A percentile compares a stretch with the other conserved stretches of the same genome.
These are phyloP conservation scores for Anolis apletophallus DNA, from an alignment of 2,797 vertebrate genomes.

Conservation along the genomic window DNA sequence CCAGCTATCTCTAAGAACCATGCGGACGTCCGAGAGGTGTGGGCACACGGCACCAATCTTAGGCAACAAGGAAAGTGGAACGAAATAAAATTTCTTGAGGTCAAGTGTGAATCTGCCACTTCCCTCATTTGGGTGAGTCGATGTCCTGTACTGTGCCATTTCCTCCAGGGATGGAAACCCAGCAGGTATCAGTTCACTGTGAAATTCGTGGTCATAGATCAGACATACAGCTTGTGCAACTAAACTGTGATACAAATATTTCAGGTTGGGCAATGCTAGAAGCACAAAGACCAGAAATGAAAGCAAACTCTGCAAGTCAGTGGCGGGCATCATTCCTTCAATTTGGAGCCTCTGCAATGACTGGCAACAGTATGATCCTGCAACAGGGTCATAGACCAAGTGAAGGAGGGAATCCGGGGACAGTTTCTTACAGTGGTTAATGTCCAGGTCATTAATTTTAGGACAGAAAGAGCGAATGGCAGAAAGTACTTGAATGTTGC, in stretches of 20 bases:
- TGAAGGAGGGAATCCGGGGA: constrained; percentile 75
- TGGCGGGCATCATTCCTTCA: constrained; percentile 72
- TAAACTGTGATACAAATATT: constrained; percentile 74
- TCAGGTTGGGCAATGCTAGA: constrained; percentile 78
- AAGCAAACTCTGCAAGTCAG: constrained; percentile 25
- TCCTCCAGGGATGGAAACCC: constrained; percentile 76
- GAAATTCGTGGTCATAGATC: constrained; percentile 66
- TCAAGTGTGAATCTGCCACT: background rate
- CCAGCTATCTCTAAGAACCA: constrained; percentile 57
- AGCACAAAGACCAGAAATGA: constrained; percentile 78
- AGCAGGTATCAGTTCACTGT: background rate
- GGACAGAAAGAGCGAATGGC: constrained; percentile 74
- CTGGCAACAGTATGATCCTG: constrained; percentile 1
- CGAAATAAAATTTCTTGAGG: constrained; percentile 58
- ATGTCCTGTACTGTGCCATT: constrained; percentile 57
- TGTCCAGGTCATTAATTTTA: constrained; percentile 80
- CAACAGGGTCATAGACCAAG: constrained; percentile 68
- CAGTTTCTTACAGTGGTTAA: constrained; percentile 81
- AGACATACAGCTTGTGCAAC: constrained; percentile 74
- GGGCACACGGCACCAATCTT: constrained; percentile 75
- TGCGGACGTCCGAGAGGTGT: constrained; percentile 55
- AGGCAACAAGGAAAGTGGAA: constrained; percentile 57
- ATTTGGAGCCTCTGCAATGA: constrained; percentile 77
- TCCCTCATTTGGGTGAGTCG: fast-evolving
- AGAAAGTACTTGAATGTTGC: constrained; percentile 77